Evolutionary conservation across 2,113 vertebrate species (phyloP).

Genomic region (Leuciscus idus): DNA sequence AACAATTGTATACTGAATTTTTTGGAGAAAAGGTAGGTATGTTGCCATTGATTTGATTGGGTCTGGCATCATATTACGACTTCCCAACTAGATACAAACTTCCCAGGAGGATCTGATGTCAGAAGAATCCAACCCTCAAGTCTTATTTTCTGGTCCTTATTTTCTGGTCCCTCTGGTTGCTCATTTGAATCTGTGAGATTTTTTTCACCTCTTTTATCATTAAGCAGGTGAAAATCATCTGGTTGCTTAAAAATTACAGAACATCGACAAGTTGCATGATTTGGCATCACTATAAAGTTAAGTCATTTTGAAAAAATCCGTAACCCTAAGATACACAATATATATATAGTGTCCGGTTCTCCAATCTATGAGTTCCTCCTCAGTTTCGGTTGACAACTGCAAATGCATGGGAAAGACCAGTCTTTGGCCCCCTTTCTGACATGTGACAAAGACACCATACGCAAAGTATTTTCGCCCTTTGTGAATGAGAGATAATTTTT

Average conservation of each 20-base stretch:
- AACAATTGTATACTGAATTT: too few species aligned
- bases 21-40: neutral
- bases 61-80: too few species aligned
- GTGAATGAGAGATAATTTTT: slow-evolving; percentile 21
- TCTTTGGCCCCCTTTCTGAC: slow-evolving; percentile 54
- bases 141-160: neutral
- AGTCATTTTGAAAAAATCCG: neutral
- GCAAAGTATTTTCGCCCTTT: slow-evolving; percentile 16
- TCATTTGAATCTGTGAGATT: neutral
- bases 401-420: slow-evolving; percentile 20
- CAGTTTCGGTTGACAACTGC: slow-evolving; percentile 60
- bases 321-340: neutral
- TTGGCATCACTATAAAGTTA: neutral
- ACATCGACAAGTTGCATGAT: neutral
- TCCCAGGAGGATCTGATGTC: neutral
- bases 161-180: too few species aligned
- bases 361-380: neutral
- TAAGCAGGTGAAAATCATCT: neutral
- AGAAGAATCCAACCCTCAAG: neutral
- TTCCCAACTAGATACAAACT: neutral
- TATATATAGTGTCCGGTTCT: neutral
- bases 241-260: too few species aligned
- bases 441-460: slow-evolving; percentile 55
- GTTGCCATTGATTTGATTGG: neutral
- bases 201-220: neutral